Conservation (phyloP, 2,113 vertebrate species). For the Girardinichthys multiradiatus region DNA sequence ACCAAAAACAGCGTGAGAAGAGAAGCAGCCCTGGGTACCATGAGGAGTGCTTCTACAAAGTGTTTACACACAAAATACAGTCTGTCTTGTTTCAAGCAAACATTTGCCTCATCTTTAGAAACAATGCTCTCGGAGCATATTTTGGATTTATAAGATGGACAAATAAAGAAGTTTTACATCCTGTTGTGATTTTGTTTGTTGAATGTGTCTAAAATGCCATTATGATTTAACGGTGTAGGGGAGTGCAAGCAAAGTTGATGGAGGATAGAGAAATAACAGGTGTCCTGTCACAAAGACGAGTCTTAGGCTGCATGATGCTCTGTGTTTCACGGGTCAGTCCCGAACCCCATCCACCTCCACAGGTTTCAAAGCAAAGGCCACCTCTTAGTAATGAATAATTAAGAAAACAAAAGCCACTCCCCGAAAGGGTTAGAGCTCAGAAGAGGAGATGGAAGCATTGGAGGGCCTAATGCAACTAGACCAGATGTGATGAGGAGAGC, state of each 20-base stretch:
- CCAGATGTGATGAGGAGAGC: constrained; percentile 75
- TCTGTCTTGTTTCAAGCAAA: constrained; percentile 29
- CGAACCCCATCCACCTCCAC: constrained; percentile 79
- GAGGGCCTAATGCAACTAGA: constrained; percentile 72
- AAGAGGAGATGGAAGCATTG: constrained; percentile 45
- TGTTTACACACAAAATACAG: constrained; percentile 76
- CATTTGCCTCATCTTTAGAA: background rate
- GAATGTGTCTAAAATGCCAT: background rate
- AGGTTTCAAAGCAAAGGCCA: constrained; percentile 80
- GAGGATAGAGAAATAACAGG: constrained; percentile 75
- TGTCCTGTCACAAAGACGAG: constrained; percentile 78
- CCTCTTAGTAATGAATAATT: constrained; percentile 79
- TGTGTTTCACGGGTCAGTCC: constrained; percentile 71
- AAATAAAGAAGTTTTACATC: background rate
- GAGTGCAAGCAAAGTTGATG: constrained; percentile 28
- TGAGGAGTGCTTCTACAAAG: constrained; percentile 78
- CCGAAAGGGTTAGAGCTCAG: constrained; percentile 52
- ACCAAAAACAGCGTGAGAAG: constrained; percentile 93
- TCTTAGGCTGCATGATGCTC: constrained; percentile 75
- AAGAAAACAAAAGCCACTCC: constrained; percentile 73
- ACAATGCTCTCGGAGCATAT: background rate
- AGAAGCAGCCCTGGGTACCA: constrained; percentile 80
- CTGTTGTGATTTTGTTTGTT: background rate
- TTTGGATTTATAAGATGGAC: constrained; percentile 1
- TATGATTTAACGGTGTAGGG: constrained; percentile 49